A percentile compares a stretch with the other conserved stretches of the same genome.
phyloP scores from a whole-genome alignment of 2,113 vertebrate species.

The Albula glossodonta region DNA sequence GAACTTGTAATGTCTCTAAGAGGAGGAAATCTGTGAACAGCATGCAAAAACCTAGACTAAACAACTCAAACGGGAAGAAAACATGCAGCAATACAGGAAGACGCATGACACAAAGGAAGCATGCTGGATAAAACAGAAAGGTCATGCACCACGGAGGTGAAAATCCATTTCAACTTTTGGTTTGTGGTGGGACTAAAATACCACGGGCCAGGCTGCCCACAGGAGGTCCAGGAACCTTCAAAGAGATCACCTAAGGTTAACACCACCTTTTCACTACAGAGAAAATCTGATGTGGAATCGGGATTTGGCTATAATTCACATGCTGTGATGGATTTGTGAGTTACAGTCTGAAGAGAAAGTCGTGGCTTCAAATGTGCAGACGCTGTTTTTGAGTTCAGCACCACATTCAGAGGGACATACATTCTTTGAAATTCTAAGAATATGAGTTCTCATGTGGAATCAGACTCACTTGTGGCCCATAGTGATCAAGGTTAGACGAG shows the following conservation, averaged over 20 bases:
- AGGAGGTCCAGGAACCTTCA: slow-evolving; percentile 44
- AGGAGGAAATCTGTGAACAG: background rate
- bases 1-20: background rate
- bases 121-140: slow-evolving; percentile 36
- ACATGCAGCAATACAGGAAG: background rate
- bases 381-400: too few relatives aligned
- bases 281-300: background rate
- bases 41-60: slow-evolving; percentile 34
- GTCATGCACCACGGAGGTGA: slow-evolving; percentile 25
- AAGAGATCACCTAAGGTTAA: slow-evolving; percentile 51
- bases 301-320: background rate
- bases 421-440: too few relatives aligned
- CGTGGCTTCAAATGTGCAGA: background rate
- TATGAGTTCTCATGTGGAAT: too few relatives aligned
- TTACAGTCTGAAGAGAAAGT: background rate
- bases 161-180: slow-evolving; percentile 40
- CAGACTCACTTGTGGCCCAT: too few relatives aligned
- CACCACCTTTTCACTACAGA: background rate
- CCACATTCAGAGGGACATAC: too few relatives aligned
- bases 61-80: slow-evolving; percentile 26
- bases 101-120: slow-evolving; percentile 41
- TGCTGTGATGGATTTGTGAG: background rate
- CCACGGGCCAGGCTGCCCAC: slow-evolving; percentile 37
- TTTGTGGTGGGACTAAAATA: slow-evolving; percentile 47
- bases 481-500: too few relatives aligned